A percentile compares a stretch with the other conserved stretches of the same genome.
Conservation (phyloP, 2,888 invertebrate genomes). For the Endotricha flammealis region DNA sequence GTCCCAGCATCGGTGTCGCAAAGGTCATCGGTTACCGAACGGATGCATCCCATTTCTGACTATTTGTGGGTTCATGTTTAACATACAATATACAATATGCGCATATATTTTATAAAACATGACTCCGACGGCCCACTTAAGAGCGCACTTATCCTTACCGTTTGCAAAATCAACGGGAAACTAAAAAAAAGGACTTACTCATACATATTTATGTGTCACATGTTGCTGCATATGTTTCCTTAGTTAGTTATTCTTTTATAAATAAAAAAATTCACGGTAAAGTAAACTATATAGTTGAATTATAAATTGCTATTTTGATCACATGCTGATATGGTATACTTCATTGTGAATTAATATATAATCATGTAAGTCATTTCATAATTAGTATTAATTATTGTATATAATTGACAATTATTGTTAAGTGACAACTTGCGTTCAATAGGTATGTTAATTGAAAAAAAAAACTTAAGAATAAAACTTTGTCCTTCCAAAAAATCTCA, state of each 20-base stretch:
- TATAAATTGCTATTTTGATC: no score
- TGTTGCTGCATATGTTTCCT: constrained; percentile 22
- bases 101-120: constrained; percentile 56
- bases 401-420: no score
- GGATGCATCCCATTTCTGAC: constrained; percentile 54
- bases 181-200: constrained; percentile 36
- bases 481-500: no score
- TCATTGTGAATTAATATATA: no score
- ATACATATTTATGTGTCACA: constrained; percentile 42
- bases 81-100: constrained; percentile 65
- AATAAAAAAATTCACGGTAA: neutral
- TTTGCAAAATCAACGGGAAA: constrained; percentile 46
- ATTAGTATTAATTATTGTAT: no score
- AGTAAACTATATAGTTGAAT: no score
- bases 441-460: no score
- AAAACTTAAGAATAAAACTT: no score
- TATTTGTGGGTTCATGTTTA: constrained; percentile 36
- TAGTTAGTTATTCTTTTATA: neutral
- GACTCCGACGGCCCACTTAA: constrained; percentile 31
- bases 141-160: constrained; percentile 25
- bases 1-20: constrained; percentile 33
- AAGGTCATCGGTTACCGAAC: constrained; percentile 59
- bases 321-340: no score
- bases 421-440: no score
- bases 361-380: no score